Evolutionary conservation across 2,888 invertebrate species (phyloP), one percentile per base, ranked within the genome.

Genomic region (Meghimatium bilineatum): DNA sequence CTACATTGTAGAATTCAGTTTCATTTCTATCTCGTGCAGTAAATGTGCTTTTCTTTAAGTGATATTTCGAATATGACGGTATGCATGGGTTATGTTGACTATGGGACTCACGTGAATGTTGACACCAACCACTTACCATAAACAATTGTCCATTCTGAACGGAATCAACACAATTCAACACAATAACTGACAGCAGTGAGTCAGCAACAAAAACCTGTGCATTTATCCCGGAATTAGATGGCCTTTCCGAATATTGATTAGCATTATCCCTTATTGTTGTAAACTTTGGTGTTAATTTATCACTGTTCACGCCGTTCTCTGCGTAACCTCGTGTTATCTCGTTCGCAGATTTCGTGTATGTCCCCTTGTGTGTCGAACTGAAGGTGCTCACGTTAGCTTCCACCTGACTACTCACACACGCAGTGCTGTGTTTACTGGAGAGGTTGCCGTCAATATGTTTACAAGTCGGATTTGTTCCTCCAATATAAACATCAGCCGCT

Each of bases 181-280:
- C 38, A 71, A 26, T 1, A 36, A 20, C 6, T 10, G 1, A 66
- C 0, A 3, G 29, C n/a, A 26, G 10, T 8, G 23, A 71, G 38
- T 38, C 3, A 10, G 36, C n/a, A 69, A 3, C 69, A 38, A 36
- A 69, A 36, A 23, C 69, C 3, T 69, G 29, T 23, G 69, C 23
- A 6, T 29, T n/a, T 29, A 26, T 34, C n/a, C 1, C 29, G 1
- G 17, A 17, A 23, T 49, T 32, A 2, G 34, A 52, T 2, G 60
- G 76, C 76, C 76, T 56, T 29, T 77, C 26, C 8, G 34, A 77
- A 60, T 60, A 77, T 5, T 66, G 78, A 66, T 66, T 66, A 17
- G 8, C 78, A 5, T 38, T 69, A 34, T 8, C 36, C 3, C n/a
- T 63, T n/a, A 26, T 26, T 23, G 26, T n/a, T 63, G 60, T n/a